These are phyloP conservation scores for Gastracanthus pulcherrimus DNA, from an alignment of 2,888 invertebrate species.

Conservation along the genomic window DNA sequence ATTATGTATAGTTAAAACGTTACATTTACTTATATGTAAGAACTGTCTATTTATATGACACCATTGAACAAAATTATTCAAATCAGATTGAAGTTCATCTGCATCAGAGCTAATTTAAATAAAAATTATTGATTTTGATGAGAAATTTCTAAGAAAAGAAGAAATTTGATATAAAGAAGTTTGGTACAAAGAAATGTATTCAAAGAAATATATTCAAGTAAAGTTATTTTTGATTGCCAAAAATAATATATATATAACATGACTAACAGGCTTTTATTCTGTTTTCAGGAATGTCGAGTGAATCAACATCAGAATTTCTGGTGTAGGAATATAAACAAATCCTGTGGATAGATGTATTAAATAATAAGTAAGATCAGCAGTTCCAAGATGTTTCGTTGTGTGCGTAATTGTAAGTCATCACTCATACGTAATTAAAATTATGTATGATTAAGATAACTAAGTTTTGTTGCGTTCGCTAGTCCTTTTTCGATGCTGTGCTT, in stretches of 20 bases:
- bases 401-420: slow-evolving; percentile 50
- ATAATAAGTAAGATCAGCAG: slow-evolving; percentile 53
- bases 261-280: slow-evolving; percentile 40
- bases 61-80: no score
- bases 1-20: no score
- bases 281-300: slow-evolving; percentile 70
- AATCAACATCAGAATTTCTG: slow-evolving; percentile 62
- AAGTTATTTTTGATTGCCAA: slow-evolving; percentile 43
- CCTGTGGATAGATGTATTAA: slow-evolving; percentile 64
- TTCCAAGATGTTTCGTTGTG: slow-evolving; percentile 52
- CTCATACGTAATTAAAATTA: slow-evolving; percentile 27
- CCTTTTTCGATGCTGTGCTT: slow-evolving; percentile 53
- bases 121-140: slow-evolving; percentile 23
- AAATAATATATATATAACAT: not conserved
- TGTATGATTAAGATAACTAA: slow-evolving; percentile 44
- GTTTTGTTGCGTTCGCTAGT: slow-evolving; percentile 54
- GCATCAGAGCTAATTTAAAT: slow-evolving; percentile 20
- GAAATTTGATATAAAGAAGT: not conserved
- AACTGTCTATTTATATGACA: no score
- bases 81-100: no score
- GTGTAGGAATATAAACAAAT: slow-evolving; percentile 59
- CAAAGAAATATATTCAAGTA: slow-evolving; percentile 43
- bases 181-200: not conserved
- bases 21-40: no score
- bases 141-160: slow-evolving; percentile 28